Conservation (phyloP, 1,140 invertebrate genomes). For the Nymphalis io region DNA sequence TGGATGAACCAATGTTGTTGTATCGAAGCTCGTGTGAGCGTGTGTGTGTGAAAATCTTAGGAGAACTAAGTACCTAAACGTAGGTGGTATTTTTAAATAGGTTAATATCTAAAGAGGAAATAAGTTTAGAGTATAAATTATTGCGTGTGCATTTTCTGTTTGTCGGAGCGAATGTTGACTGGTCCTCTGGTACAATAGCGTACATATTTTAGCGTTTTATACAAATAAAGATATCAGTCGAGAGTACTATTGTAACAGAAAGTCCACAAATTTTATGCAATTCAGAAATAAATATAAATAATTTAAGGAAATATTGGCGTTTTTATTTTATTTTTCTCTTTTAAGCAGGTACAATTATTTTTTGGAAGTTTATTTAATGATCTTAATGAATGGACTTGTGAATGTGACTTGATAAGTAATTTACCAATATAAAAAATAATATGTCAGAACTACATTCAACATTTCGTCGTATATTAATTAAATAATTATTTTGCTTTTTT, state of each 20-base stretch:
- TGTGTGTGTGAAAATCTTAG: constrained; percentile 68
- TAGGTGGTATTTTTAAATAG: constrained; percentile 74
- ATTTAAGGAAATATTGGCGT: constrained; percentile 63
- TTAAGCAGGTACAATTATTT: not conserved
- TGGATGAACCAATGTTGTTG: constrained; percentile 52
- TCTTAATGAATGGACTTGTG: no score
- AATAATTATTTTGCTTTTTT: no score
- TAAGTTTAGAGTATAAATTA: constrained; percentile 77
- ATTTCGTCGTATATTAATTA: no score
- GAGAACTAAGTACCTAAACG: constrained; percentile 70
- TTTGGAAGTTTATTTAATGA: no score
- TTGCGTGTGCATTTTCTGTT: constrained; percentile 78
- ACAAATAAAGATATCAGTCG: constrained; percentile 76
- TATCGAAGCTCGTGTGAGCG: constrained; percentile 51
- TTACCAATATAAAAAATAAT: no score
- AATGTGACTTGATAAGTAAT: no score
- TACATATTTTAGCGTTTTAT: constrained; percentile 78
- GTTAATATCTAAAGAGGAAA: constrained; percentile 65
- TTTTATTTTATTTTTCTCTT: constrained; percentile 35
- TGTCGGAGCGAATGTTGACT: constrained; percentile 61
- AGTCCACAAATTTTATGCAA: constrained; percentile 80
- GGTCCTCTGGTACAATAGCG: constrained; percentile 72
- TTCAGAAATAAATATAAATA: constrained; percentile 79
- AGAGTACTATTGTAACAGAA: constrained; percentile 80
- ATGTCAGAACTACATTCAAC: no score